Percentiles rank a stretch among this genome's conserved stretches.
Conservation (phyloP, 1,140 invertebrate genomes). For the Asobara japonica region DNA sequence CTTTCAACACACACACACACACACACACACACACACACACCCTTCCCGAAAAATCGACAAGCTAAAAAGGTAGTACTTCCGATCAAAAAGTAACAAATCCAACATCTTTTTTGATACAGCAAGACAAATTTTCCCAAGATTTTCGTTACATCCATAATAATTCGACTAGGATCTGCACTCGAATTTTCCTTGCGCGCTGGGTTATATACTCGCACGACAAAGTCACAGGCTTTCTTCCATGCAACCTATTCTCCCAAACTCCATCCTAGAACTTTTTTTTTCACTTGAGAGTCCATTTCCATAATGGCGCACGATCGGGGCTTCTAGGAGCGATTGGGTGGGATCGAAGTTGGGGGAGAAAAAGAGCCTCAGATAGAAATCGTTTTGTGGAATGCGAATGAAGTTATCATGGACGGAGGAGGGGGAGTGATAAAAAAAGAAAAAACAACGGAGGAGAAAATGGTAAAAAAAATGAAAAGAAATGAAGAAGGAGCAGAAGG, state of each 20-base stretch:
- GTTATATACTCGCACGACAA: not conserved
- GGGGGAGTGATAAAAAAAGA: not conserved
- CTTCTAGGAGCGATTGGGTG: conserved; percentile 16
- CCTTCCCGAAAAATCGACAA: no score
- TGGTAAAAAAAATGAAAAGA: not conserved
- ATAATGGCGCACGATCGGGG: conserved; percentile 19
- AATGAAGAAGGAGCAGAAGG: not conserved
- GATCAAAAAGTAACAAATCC: no score
- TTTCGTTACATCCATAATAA: no score
- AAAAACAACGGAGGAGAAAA: not conserved
- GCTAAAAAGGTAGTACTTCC: no score
- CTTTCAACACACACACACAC: no score
- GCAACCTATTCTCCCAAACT: not conserved
- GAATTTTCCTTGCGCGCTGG: no score
- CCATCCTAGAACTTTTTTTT: not conserved
- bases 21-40: no score
- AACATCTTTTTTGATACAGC: no score
- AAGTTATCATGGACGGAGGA: conserved; percentile 15
- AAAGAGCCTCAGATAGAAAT: conserved; percentile 9
- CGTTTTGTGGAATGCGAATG: conserved; percentile 31
- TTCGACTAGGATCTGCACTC: no score
- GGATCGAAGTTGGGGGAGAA: not conserved
- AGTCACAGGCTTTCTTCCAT: not conserved
- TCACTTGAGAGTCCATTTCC: conserved; percentile 27
- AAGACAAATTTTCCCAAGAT: no score